Evolutionary conservation across 2,797 vertebrate genomes (phyloP).

Genomic region (Tadarida brasiliensis): DNA sequence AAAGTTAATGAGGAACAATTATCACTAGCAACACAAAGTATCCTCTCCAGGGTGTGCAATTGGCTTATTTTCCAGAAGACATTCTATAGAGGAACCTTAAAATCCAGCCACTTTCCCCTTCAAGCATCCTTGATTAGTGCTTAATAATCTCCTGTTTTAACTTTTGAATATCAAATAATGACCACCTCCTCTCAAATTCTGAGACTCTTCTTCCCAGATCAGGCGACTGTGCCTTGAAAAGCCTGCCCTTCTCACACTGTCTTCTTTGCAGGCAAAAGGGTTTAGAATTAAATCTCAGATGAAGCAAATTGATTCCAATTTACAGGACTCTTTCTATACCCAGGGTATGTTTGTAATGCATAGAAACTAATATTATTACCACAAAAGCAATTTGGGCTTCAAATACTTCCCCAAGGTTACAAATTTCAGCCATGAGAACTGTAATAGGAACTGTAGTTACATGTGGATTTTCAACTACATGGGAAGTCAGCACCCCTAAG

Average conservation of each 20-base stretch:
- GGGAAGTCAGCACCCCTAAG: not conserved
- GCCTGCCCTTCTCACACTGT: not conserved
- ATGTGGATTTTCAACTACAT: not conserved
- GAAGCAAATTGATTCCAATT: not conserved
- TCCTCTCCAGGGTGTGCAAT: not conserved
- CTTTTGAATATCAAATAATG: not conserved
- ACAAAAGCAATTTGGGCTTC: not conserved
- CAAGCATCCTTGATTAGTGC: not conserved
- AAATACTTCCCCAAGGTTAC: not conserved
- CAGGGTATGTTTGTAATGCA: not conserved
- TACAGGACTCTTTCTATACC: not conserved
- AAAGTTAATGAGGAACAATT: conserved; percentile 22
- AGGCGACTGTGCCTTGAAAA: not conserved
- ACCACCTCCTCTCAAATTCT: not conserved
- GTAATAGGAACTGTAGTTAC: not conserved
- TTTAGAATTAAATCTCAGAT: not conserved
- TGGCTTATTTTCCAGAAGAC: not conserved
- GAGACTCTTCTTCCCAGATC: not conserved
- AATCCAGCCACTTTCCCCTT: not conserved
- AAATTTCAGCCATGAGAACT: not conserved
- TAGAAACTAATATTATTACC: not conserved
- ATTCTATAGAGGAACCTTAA: conserved; percentile 3
- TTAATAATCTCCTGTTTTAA: conserved; percentile 16
- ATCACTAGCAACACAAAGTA: not conserved
- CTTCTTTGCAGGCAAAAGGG: not conserved